Evolutionary conservation across 1,140 invertebrate species (phyloP).

Genomic region (Bicyclus anynana): DNA sequence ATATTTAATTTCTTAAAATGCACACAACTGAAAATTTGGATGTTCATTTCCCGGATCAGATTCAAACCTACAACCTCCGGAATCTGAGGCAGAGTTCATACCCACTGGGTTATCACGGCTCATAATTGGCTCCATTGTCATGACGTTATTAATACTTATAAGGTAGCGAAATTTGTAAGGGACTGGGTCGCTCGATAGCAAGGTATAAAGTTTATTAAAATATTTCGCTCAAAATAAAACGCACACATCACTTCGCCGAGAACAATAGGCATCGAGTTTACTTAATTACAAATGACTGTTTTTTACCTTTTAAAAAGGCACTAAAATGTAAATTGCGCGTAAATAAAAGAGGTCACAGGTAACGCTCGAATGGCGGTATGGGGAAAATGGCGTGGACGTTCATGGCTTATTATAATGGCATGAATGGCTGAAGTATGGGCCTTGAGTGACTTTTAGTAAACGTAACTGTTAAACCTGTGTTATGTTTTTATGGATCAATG

Average conservation of each 20-base stretch:
- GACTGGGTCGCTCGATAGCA: no score
- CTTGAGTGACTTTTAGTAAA: background rate
- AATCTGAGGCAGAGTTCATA: no score
- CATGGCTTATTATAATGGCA: conserved; percentile 39
- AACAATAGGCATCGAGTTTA: conserved; percentile 66
- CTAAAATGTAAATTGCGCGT: conserved; percentile 57
- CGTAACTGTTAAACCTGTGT: no score
- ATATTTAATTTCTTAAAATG: no score
- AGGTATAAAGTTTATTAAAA: background rate
- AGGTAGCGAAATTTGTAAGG: no score
- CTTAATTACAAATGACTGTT: conserved; percentile 56
- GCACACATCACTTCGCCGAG: conserved; percentile 40
- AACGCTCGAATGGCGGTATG: background rate
- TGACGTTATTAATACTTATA: no score
- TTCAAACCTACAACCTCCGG: no score
- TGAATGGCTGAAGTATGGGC: background rate
- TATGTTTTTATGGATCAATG: no score
- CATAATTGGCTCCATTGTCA: no score
- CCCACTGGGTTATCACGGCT: no score
- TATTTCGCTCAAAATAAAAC: conserved; percentile 22
- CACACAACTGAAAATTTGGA: no score
- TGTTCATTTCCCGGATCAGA: no score
- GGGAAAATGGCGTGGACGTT: conserved; percentile 52
- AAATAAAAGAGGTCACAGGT: conserved; percentile 45
- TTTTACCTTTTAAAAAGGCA: conserved; percentile 49